Conservation (phyloP, 2,888 invertebrate genomes). For the Eurois occulta region DNA sequence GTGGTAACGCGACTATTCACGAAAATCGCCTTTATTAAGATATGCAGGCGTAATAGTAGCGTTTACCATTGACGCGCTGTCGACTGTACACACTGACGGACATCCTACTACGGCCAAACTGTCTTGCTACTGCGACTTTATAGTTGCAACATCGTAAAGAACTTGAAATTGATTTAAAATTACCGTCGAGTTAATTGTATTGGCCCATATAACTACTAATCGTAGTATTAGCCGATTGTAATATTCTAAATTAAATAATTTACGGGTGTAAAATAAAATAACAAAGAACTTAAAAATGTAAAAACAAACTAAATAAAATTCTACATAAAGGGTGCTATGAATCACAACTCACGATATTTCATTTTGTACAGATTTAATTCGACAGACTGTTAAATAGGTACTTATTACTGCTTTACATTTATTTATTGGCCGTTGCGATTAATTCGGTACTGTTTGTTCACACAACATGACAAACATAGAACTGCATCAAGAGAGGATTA, state of each 20-base stretch:
- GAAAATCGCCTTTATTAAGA: background rate
- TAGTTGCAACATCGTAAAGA: background rate
- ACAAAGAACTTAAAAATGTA: conserved; percentile 9
- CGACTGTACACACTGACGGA: background rate
- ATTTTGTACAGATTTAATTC: conserved; percentile 90
- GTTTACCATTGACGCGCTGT: background rate
- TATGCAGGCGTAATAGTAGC: background rate
- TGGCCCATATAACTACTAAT: conserved; percentile 19
- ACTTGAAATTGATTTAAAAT: background rate
- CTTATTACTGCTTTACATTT: conserved; percentile 88
- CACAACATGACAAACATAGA: conserved; percentile 75
- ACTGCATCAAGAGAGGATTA: conserved; percentile 73
- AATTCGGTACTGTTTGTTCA: conserved; percentile 86
- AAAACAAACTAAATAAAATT: conserved; percentile 57
- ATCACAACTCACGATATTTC: conserved; percentile 85
- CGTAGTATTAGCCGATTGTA: background rate
- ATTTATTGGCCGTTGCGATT: conserved; percentile 83
- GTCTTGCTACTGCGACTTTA: background rate
- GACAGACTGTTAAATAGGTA: conserved; percentile 88
- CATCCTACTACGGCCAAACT: background rate
- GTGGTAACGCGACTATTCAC: background rate
- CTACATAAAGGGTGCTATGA: conserved; percentile 73
- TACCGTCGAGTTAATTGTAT: background rate
- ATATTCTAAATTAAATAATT: conserved; percentile 15
- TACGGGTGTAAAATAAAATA: conserved; percentile 61